Evolutionary conservation across 2,888 invertebrate species (phyloP).

Genomic region (Drosophila nigricruria): DNA sequence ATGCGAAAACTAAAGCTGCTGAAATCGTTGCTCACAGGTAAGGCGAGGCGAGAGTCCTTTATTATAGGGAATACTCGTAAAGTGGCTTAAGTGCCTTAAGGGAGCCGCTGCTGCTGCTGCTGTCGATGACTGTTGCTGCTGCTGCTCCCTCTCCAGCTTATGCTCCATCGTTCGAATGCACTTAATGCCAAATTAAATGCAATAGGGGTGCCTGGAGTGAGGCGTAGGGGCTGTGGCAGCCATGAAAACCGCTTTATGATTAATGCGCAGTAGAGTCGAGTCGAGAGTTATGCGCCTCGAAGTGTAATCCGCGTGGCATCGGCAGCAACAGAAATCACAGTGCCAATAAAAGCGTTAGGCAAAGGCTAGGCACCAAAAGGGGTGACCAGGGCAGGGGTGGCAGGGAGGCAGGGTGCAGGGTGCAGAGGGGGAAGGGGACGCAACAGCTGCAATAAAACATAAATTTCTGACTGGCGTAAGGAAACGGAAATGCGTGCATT

Average conservation of each 20-base stretch:
- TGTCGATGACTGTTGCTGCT: constrained; percentile 10
- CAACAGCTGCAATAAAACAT: constrained; percentile 74
- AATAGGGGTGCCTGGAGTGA: constrained; percentile 24
- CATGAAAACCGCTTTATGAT: constrained; percentile 71
- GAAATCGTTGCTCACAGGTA: constrained; percentile 48
- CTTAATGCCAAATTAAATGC: constrained; percentile 80
- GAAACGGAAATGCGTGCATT: constrained; percentile 76
- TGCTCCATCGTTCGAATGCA: constrained; percentile 54
- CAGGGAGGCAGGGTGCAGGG: no score
- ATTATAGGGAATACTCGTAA: constrained; percentile 69
- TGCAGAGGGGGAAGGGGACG: constrained; percentile 1
- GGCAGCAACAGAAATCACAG: constrained; percentile 65
- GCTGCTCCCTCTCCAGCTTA: neutral
- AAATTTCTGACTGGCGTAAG: constrained; percentile 54
- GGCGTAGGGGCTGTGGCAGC: constrained; percentile 15
- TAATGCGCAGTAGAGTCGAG: constrained; percentile 62
- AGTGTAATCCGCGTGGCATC: constrained; percentile 64
- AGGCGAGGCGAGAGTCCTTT: constrained; percentile 42
- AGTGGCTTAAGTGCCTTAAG: constrained; percentile 66
- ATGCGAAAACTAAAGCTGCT: constrained; percentile 39
- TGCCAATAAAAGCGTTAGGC: constrained; percentile 69
- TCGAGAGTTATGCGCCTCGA: constrained; percentile 62
- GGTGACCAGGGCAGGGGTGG: neutral
- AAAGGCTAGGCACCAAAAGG: neutral
- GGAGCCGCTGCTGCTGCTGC: constrained; percentile 14